phyloP scores from a whole-genome alignment of 2,113 vertebrate species.

The Macroglossus sobrinus region DNA sequence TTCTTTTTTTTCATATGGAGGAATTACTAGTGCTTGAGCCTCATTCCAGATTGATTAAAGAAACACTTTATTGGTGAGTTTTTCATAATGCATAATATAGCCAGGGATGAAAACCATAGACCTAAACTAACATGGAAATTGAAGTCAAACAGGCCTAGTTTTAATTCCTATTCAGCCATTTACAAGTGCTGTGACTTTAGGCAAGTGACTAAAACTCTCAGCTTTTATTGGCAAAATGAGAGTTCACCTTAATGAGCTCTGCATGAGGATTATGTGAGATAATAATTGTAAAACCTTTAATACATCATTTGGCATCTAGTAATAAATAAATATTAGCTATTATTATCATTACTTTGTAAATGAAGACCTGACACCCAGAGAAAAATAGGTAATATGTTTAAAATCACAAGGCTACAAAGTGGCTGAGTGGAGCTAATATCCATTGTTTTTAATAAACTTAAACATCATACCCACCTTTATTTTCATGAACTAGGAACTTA shows the following conservation, averaged over 20 bases:
- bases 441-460: not conserved
- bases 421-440: not conserved
- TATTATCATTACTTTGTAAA: not conserved
- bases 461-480: not conserved
- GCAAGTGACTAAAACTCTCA: not conserved
- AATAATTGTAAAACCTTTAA: not conserved
- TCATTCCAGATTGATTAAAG: not conserved
- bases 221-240: not conserved
- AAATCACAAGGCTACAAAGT: not conserved
- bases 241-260: not conserved
- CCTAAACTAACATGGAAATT: not conserved
- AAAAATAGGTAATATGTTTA: not conserved
- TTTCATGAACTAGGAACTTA: not conserved
- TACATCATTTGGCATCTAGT: not conserved
- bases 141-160: not conserved
- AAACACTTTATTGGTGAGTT: not conserved
- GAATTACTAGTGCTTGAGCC: not conserved
- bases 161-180: not conserved
- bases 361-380: not conserved
- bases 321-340: not conserved
- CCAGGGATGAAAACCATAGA: not conserved
- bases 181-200: not conserved
- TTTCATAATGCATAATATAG: rapidly evolving
- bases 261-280: not conserved
- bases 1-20: not conserved